Evolutionary conservation across 2,113 vertebrate species (phyloP).

Genomic region (Epinephelus lanceolatus): DNA sequence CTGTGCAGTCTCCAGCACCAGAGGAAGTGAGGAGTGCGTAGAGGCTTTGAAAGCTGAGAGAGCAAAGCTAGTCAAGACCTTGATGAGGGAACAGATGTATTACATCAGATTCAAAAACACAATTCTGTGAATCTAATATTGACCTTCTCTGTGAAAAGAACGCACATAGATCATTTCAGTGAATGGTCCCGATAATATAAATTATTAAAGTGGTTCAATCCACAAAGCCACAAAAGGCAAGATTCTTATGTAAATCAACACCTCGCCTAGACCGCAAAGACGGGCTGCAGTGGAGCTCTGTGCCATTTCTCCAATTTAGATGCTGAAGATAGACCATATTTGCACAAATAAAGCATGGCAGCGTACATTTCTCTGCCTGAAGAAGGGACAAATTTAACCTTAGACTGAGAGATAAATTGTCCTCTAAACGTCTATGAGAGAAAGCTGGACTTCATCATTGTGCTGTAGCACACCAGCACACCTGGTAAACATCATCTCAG

Average conservation of each 20-base stretch:
- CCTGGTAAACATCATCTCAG: neutral
- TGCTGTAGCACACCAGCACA: no score
- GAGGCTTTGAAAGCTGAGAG: neutral
- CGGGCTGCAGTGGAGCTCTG: conserved; percentile 3
- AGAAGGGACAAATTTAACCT: neutral
- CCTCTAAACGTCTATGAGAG: neutral
- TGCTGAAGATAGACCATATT: conserved; percentile 15
- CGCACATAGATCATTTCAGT: conserved; percentile 10
- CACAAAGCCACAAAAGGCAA: conserved; percentile 22
- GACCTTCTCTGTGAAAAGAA: conserved; percentile 26
- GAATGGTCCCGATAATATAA: conserved; percentile 15
- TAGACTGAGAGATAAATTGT: neutral
- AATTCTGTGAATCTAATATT: conserved; percentile 17
- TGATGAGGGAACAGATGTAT: conserved; percentile 27
- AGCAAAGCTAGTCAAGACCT: conserved; percentile 8
- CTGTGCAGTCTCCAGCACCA: neutral
- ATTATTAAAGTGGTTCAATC: conserved; percentile 27
- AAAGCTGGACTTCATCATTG: neutral
- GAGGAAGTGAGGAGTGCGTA: neutral
- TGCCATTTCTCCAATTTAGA: conserved; percentile 14
- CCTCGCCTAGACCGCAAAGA: neutral
- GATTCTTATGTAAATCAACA: conserved; percentile 35
- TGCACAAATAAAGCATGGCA: conserved; percentile 17
- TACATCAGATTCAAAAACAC: conserved; percentile 15
- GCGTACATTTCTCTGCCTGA: conserved; percentile 1